phyloP scores from a whole-genome alignment of 2,888 invertebrate genomes.

The Aphidius colemani region DNA sequence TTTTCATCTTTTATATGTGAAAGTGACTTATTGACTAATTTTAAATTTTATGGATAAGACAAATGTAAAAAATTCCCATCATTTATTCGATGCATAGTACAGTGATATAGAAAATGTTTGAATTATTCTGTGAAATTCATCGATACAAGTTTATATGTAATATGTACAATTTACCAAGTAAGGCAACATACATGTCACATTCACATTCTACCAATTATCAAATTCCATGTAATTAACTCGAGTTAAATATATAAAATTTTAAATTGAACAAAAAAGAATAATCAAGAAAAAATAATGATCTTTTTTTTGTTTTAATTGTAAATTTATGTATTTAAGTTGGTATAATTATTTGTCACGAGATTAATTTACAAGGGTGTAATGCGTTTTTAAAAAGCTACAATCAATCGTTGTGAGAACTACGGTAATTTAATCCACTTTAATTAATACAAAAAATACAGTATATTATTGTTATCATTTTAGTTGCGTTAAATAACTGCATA shows the following conservation, averaged over 20 bases:
- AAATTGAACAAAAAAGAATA: too few relatives aligned
- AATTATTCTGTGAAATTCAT: constrained; percentile 13
- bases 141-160: constrained; percentile 1
- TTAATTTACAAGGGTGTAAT: not conserved
- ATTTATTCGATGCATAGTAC: constrained; percentile 3
- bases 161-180: constrained; percentile 13
- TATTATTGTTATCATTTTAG: not conserved
- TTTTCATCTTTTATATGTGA: too few relatives aligned
- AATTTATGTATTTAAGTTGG: not conserved
- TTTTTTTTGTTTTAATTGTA: too few relatives aligned
- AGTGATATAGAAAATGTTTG: constrained; percentile 5
- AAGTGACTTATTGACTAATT: too few relatives aligned
- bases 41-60: not conserved
- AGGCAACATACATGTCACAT: constrained; percentile 3
- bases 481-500: constrained; percentile 4
- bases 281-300: too few relatives aligned
- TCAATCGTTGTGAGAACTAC: not conserved
- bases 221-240: constrained; percentile 12
- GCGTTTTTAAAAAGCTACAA: not conserved
- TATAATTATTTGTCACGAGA: not conserved
- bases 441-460: constrained; percentile 8
- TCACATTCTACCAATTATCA: constrained; percentile 15
- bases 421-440: constrained; percentile 9
- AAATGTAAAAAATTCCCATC: not conserved
- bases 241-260: too few relatives aligned